phyloP scores from a whole-genome alignment of 2,797 vertebrate species.

The Enteromius mattozi region DNA sequence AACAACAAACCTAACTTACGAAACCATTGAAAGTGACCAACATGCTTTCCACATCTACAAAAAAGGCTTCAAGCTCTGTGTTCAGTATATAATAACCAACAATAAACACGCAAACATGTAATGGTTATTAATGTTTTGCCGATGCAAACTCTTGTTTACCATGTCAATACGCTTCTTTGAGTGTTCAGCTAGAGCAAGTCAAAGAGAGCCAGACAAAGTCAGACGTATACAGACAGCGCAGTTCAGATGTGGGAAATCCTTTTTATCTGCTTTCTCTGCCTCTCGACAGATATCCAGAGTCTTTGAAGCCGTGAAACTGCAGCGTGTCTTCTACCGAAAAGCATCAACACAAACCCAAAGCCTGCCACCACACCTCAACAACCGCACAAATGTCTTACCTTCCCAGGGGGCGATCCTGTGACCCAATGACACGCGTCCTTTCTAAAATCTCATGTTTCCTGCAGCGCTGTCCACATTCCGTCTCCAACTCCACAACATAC shows the following conservation, averaged over 20 bases:
- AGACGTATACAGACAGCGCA: background rate
- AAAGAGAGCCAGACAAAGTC: conserved; percentile 18
- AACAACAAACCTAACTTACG: background rate
- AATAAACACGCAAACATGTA: background rate
- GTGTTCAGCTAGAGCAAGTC: conserved; percentile 3
- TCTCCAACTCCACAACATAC: conserved; percentile 67
- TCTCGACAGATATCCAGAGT: background rate
- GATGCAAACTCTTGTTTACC: conserved; percentile 6
- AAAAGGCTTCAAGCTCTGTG: background rate
- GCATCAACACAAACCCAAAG: conserved; percentile 14
- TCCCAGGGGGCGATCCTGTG: conserved; percentile 26
- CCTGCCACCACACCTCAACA: conserved; percentile 25
- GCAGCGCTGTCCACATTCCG: conserved; percentile 33
- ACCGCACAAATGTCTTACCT: conserved; percentile 29
- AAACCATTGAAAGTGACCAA: background rate
- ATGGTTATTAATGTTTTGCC: background rate
- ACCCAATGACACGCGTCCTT: conserved; percentile 1
- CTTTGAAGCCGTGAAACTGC: conserved; percentile 8
- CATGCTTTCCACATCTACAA: background rate
- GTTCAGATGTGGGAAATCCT: conserved; percentile 35
- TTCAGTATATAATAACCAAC: background rate
- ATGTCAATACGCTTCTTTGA: conserved; percentile 17
- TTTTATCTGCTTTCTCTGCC: conserved; percentile 20
- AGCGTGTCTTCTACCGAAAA: background rate
- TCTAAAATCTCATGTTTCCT: conserved; percentile 22